Percentiles rank a stretch among this genome's conserved stretches.
Conservation (phyloP, 1,140 invertebrate species). For the Temnothorax curvispinosus region DNA sequence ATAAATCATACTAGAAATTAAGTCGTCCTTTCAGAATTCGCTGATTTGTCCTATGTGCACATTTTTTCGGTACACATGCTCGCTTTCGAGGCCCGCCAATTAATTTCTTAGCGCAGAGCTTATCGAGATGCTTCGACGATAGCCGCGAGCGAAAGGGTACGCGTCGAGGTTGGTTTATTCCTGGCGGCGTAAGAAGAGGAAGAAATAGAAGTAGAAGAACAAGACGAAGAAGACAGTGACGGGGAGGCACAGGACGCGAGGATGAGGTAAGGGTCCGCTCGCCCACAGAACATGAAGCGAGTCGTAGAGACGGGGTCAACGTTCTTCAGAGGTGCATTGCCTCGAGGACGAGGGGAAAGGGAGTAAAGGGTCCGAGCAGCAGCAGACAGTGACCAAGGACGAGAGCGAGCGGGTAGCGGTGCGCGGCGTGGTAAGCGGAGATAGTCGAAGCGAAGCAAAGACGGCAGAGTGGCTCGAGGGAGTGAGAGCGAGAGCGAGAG, state of each 20-base stretch:
- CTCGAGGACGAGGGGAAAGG: constrained; percentile 72
- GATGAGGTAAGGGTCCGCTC: constrained; percentile 60
- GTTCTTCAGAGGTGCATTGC: constrained; percentile 81
- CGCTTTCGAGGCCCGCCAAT: constrained; percentile 77
- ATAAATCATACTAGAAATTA: neutral
- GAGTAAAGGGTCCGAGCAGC: constrained; percentile 35
- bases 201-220: constrained; percentile 72
- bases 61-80: constrained; percentile 47
- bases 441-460: constrained; percentile 64
- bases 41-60: constrained; percentile 40
- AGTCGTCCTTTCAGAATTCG: neutral
- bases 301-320: constrained; percentile 79
- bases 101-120: constrained; percentile 80
- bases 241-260: constrained; percentile 48
- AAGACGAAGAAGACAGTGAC: constrained; percentile 66
- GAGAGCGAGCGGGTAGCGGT: constrained; percentile 61
- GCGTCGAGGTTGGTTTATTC: constrained; percentile 76
- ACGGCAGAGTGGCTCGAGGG: constrained; percentile 61
- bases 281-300: constrained; percentile 54
- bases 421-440: constrained; percentile 49
- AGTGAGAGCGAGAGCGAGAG: constrained; percentile 51
- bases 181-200: constrained; percentile 70
- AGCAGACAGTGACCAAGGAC: constrained; percentile 54
- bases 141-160: constrained; percentile 76
- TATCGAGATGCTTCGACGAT: constrained; percentile 81